Evolutionary conservation across 1,140 invertebrate genomes (phyloP).

Genomic region (Drosophila persimilis): DNA sequence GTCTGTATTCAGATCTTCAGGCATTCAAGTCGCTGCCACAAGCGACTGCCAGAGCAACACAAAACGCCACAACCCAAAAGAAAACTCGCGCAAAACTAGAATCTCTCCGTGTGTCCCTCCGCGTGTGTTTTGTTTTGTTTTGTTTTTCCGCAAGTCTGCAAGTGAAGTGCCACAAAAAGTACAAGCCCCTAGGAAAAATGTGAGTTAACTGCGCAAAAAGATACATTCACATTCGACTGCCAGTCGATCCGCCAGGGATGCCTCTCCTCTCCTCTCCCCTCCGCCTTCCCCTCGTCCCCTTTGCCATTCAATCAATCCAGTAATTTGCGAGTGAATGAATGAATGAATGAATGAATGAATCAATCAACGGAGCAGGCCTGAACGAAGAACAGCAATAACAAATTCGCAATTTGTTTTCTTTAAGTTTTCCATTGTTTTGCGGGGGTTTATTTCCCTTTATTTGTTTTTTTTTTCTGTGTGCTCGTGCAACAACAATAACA

Average conservation of each 20-base stretch:
- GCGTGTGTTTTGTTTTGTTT: conserved; percentile 1
- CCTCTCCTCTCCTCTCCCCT: too few relatives aligned
- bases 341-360: too few relatives aligned
- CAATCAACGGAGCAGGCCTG: too few relatives aligned
- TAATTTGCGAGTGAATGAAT: too few relatives aligned
- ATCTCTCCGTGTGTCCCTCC: neutral
- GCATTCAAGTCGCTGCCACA: conserved; percentile 55
- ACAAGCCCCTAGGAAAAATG: neutral
- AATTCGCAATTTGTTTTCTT: neutral
- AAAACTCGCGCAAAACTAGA: neutral
- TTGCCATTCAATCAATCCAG: too few relatives aligned
- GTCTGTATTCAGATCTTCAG: conserved; percentile 75
- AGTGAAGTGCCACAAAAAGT: neutral
- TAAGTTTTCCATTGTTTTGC: neutral
- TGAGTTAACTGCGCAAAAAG: conserved; percentile 5
- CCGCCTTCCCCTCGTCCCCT: too few relatives aligned
- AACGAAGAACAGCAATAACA: too few relatives aligned
- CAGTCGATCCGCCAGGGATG: too few relatives aligned
- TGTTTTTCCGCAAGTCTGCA: neutral
- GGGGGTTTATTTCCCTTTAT: too few relatives aligned
- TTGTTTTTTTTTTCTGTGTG: neutral
- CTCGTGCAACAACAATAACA: neutral
- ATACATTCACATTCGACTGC: neutral
- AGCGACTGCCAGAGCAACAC: neutral
- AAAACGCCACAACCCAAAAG: neutral